Conservation (phyloP, 2,113 vertebrate species). For the Lampris incognitus region DNA sequence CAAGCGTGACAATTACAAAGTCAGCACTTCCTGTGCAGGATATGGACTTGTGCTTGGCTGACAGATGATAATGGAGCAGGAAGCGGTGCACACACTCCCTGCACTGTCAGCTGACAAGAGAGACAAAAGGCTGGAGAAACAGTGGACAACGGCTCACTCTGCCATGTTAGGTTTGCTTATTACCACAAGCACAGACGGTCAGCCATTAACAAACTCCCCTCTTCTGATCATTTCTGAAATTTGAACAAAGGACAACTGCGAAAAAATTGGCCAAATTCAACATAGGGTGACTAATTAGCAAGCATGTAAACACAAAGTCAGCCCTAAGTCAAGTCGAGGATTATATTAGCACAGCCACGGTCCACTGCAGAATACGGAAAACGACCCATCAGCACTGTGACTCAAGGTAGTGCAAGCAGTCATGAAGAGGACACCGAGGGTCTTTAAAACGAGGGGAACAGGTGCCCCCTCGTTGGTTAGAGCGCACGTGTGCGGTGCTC, state of each 20-base stretch:
- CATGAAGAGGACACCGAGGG: no score
- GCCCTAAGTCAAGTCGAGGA: no score
- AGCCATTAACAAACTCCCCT: slow-evolving; percentile 9
- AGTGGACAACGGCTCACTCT: not conserved
- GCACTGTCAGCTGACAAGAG: slow-evolving; percentile 70
- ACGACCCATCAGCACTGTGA: no score
- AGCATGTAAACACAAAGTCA: no score
- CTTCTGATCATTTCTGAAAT: not conserved
- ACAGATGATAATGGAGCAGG: slow-evolving; percentile 52
- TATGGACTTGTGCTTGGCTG: slow-evolving; percentile 33
- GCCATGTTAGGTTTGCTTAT: slow-evolving; percentile 29
- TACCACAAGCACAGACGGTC: not conserved
- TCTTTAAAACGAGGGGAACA: no score
- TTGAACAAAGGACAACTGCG: not conserved
- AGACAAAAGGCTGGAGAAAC: slow-evolving; percentile 39
- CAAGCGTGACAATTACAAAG: slow-evolving; percentile 33
- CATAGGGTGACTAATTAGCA: no score
- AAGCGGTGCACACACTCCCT: slow-evolving; percentile 45
- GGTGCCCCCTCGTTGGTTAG: no score
- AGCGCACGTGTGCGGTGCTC: no score
- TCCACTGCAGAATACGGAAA: no score
- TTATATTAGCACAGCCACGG: no score
- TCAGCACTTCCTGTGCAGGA: slow-evolving; percentile 69
- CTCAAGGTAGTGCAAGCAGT: no score
- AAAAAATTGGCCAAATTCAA: not conserved